These are phyloP conservation scores for Prionchulus punctatus DNA, from an alignment of 2,888 invertebrate species.

Conservation along the genomic window DNA sequence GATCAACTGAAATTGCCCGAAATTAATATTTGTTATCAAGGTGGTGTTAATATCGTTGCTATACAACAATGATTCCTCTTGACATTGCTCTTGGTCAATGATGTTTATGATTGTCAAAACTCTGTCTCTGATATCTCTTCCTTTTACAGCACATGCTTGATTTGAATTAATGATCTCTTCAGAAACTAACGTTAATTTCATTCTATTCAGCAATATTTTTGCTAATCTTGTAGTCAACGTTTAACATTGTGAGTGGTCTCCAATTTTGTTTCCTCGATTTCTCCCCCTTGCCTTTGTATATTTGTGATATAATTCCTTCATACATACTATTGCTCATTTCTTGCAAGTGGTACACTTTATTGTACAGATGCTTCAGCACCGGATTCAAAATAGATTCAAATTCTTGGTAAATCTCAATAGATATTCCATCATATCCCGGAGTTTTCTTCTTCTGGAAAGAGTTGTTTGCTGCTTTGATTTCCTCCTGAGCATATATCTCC, in stretches of 20 bases:
- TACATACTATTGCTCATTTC: neutral
- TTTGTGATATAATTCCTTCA: neutral
- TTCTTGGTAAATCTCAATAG: neutral
- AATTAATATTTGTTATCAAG: too few relatives aligned
- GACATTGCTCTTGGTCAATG: too few relatives aligned
- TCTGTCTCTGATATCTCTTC: neutral
- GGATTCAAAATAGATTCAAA: too few relatives aligned
- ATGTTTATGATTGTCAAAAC: too few relatives aligned
- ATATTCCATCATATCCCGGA: neutral
- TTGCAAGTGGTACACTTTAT: neutral
- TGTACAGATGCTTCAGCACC: neutral
- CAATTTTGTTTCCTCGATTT: neutral
- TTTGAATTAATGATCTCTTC: neutral
- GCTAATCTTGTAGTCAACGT: neutral
- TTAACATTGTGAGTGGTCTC: neutral
- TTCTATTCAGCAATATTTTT: neutral
- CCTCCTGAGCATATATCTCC: too few relatives aligned
- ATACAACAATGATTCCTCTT: too few relatives aligned
- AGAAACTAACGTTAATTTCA: too few relatives aligned
- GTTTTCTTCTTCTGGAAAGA: neutral
- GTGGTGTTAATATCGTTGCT: too few relatives aligned
- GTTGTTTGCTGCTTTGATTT: too few relatives aligned
- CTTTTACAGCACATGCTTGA: neutral
- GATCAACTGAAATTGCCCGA: too few relatives aligned
- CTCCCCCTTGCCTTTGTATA: neutral